Evolutionary conservation across 2,113 vertebrate genomes (phyloP).

Genomic region (Maccullochella peelii): DNA sequence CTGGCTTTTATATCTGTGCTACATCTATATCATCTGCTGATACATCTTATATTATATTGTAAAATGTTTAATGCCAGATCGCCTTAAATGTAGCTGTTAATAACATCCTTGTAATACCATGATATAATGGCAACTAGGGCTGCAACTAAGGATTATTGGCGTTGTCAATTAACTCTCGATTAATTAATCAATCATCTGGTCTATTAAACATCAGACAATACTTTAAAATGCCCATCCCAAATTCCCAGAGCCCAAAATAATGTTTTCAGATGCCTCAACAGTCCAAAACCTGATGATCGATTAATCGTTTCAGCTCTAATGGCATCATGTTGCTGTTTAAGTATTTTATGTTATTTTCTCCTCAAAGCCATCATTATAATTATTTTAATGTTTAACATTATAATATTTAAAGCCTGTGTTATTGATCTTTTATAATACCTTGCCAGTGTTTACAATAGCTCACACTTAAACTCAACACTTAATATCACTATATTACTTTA

Average conservation of each 20-base stretch:
- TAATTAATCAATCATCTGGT: background rate
- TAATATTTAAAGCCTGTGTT: background rate
- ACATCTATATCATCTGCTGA: constrained; percentile 38
- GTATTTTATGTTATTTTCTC: background rate
- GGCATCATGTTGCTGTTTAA: background rate
- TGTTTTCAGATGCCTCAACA: background rate
- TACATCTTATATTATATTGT: background rate
- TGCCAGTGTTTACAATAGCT: background rate
- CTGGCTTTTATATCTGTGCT: constrained; percentile 41
- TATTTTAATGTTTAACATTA: no score
- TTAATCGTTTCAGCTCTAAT: background rate
- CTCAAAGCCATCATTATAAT: no score
- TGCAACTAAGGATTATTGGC: background rate
- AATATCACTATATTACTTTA: background rate
- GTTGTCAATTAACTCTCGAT: background rate
- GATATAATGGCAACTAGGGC: background rate
- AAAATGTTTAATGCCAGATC: background rate
- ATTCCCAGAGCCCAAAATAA: background rate
- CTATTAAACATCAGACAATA: background rate
- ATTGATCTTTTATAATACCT: background rate
- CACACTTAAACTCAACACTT: background rate
- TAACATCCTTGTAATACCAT: background rate
- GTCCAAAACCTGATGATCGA: background rate
- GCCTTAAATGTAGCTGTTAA: background rate
- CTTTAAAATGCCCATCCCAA: background rate